Conservation (phyloP, 2,888 invertebrate species). For the Thera britannica region DNA sequence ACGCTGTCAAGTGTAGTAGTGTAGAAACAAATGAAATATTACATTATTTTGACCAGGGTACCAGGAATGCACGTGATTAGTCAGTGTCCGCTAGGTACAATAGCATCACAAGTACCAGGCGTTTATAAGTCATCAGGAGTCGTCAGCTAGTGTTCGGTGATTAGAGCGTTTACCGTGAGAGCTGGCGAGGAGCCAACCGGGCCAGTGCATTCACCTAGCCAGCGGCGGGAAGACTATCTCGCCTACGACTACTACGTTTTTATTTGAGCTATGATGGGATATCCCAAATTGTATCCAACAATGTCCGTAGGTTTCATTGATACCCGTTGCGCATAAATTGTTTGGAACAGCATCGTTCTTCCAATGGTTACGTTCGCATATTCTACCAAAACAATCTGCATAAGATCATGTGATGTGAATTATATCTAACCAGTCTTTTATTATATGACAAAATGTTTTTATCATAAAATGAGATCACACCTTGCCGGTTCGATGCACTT, state of each 20-base stretch:
- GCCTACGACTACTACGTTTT: slow-evolving; percentile 67
- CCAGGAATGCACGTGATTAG: slow-evolving; percentile 40
- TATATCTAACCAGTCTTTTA: slow-evolving; percentile 49
- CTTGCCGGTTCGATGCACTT: slow-evolving; percentile 57
- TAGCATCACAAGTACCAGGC: slow-evolving; percentile 71
- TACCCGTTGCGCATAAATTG: not conserved
- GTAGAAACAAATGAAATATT: too few species aligned
- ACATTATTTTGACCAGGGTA: slow-evolving; percentile 12
- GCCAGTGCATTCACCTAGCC: slow-evolving; percentile 81
- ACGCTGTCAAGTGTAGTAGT: too few species aligned
- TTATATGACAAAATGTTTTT: slow-evolving; percentile 54
- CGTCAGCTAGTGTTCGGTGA: slow-evolving; percentile 73
- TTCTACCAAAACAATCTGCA: not conserved
- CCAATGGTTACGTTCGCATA: not conserved
- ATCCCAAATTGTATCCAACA: slow-evolving; percentile 53
- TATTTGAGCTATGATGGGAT: slow-evolving; percentile 59
- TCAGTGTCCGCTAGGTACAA: slow-evolving; percentile 55
- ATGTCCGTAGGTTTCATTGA: slow-evolving; percentile 34
- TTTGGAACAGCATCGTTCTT: not conserved
- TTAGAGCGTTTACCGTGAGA: slow-evolving; percentile 81
- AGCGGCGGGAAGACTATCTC: slow-evolving; percentile 64
- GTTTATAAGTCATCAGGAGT: slow-evolving; percentile 74
- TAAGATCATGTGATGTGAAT: not conserved
- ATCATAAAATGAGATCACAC: slow-evolving; percentile 47
- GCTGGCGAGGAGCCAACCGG: slow-evolving; percentile 79